Evolutionary conservation across 2,888 invertebrate genomes (phyloP).

Genomic region (Rotaria sp.): DNA sequence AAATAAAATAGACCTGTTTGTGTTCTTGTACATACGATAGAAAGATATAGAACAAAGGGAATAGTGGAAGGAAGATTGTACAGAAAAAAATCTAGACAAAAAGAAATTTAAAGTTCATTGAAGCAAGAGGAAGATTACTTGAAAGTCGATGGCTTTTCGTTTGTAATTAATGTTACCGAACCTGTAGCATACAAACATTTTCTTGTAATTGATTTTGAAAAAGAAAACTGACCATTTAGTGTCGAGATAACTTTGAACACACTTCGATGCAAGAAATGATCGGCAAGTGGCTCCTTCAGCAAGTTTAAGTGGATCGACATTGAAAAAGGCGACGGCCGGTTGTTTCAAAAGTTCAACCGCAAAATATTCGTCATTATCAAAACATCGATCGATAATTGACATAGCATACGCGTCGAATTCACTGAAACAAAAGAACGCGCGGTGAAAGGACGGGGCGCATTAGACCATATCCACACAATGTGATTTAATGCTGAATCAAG

Average conservation of each 20-base stretch:
- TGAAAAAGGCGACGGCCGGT: not conserved
- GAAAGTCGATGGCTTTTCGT: not conserved
- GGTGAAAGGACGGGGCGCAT: too few relatives aligned
- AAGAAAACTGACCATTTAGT: not conserved
- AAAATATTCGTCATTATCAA: not conserved
- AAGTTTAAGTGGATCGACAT: not conserved
- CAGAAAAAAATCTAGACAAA: not conserved
- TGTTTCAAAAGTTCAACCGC: not conserved
- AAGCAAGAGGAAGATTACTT: not conserved
- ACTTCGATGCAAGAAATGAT: not conserved
- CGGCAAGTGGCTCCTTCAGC: not conserved
- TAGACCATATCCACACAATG: too few relatives aligned
- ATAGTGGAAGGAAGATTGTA: not conserved
- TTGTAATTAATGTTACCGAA: not conserved
- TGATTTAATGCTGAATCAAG: too few relatives aligned
- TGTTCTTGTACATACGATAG: not conserved
- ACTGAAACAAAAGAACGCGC: not conserved
- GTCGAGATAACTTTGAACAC: not conserved
- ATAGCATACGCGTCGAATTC: not conserved
- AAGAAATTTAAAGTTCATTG: not conserved
- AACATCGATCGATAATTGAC: not conserved
- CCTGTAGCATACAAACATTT: not conserved
- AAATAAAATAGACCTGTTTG: not conserved
- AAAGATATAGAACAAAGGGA: not conserved
- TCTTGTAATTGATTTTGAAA: too few relatives aligned